Conservation (phyloP, 1,140 invertebrate genomes). For the Schlechtendalia chinensis region DNA sequence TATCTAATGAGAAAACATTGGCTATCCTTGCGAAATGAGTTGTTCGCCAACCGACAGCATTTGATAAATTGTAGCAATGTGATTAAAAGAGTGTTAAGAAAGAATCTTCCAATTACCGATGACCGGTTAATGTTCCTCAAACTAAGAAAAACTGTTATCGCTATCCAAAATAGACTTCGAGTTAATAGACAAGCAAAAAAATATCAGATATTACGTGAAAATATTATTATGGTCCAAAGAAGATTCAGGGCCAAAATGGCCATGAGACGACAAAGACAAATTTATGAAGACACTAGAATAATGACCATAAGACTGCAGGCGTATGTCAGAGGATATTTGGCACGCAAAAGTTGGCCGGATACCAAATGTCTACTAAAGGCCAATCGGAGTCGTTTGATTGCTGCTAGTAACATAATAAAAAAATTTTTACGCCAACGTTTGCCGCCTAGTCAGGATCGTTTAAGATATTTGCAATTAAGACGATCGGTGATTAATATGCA, state of each 20-base stretch:
- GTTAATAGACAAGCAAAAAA: constrained; percentile 50
- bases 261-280: constrained; percentile 55
- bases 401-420: constrained; percentile 50
- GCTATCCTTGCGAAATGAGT: constrained; percentile 53
- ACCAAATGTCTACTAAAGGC: neutral
- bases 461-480: constrained; percentile 56
- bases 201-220: neutral
- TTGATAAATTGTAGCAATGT: constrained; percentile 57
- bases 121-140: constrained; percentile 54
- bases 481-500: constrained; percentile 58
- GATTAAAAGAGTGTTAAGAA: constrained; percentile 62
- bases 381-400: constrained; percentile 22
- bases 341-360: constrained; percentile 4
- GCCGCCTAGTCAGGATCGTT: constrained; percentile 51
- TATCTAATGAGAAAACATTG: constrained; percentile 55
- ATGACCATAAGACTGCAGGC: constrained; percentile 54
- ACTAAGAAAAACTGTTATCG: constrained; percentile 49
- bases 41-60: constrained; percentile 54
- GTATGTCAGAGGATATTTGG: constrained; percentile 38
- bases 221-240: constrained; percentile 59
- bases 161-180: constrained; percentile 53
- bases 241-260: constrained; percentile 59
- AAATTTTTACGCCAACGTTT: constrained; percentile 52
- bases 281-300: constrained; percentile 55
- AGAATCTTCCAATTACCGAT: constrained; percentile 46